A percentile compares a stretch with the other conserved stretches of the same genome.
Conservation (phyloP, 2,113 vertebrate species). For the Myotis davidii region DNA sequence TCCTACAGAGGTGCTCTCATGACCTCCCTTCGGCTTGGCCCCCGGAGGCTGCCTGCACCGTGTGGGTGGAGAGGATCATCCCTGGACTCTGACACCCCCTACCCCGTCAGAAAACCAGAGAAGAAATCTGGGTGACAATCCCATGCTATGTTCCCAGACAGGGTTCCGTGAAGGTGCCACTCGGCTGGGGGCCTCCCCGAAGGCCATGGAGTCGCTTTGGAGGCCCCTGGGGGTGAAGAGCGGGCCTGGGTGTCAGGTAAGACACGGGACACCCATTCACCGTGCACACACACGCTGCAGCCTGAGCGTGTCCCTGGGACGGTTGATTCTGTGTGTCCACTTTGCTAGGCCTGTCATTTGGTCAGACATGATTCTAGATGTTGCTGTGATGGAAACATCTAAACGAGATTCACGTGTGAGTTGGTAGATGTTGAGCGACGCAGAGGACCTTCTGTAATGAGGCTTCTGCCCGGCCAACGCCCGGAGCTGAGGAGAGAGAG, state of each 20-base stretch:
- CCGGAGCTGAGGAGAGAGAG: not conserved
- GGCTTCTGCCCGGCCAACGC: not conserved
- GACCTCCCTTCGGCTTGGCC: not conserved
- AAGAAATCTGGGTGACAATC: not conserved
- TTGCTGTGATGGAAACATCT: not conserved
- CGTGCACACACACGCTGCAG: not conserved
- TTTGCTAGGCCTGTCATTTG: no score
- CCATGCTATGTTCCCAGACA: no score
- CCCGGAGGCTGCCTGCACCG: not conserved
- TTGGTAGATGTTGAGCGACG: not conserved
- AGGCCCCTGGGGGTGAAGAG: not conserved
- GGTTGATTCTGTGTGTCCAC: not conserved
- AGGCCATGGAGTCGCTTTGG: not conserved
- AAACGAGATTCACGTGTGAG: not conserved
- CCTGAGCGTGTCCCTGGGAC: not conserved
- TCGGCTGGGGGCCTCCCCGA: not conserved
- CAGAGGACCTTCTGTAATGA: not conserved
- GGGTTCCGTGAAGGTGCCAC: not conserved
- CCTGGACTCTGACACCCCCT: not conserved
- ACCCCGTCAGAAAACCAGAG: not conserved
- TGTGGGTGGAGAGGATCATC: not conserved
- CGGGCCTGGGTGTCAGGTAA: not conserved
- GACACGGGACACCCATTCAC: no score
- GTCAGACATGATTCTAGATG: not conserved
- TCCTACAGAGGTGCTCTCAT: not conserved